Evolutionary conservation across 2,113 vertebrate species (phyloP).

Genomic region (Poecilia latipinna): DNA sequence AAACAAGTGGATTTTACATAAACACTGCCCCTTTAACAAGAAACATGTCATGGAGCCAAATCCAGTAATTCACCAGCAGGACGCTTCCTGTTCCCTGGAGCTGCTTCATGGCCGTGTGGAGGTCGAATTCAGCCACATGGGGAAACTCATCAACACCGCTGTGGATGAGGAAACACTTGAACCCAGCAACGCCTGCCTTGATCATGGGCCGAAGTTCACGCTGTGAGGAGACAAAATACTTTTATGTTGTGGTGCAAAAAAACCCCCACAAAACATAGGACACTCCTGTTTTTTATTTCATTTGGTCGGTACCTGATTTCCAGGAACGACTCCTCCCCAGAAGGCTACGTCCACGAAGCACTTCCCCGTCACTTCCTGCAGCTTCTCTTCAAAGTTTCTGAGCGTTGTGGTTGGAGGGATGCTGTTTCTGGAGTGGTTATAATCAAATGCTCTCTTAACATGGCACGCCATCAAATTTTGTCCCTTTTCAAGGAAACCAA

Average conservation of each 20-base stretch:
- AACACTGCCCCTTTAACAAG: not conserved
- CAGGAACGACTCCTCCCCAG: conserved; percentile 86
- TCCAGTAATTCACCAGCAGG: conserved; percentile 76
- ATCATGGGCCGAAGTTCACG: conserved; percentile 81
- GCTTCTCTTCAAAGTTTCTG: conserved; percentile 75
- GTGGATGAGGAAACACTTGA: conserved; percentile 87
- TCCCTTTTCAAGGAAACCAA: not conserved
- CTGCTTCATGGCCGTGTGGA: conserved; percentile 81
- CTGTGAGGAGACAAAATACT: conserved; percentile 50
- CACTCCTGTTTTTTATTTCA: not conserved
- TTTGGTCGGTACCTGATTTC: conserved; percentile 77
- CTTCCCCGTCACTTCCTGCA: conserved; percentile 72
- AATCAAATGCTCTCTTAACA: not conserved
- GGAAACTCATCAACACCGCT: conserved; percentile 86
- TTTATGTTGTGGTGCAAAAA: not conserved
- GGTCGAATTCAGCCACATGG: conserved; percentile 77
- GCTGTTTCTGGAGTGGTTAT: conserved; percentile 73
- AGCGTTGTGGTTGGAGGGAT: conserved; percentile 84
- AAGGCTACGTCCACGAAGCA: conserved; percentile 86
- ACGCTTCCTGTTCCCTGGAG: conserved; percentile 82
- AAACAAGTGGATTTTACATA: too few species aligned
- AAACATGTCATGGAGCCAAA: not conserved
- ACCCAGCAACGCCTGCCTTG: conserved; percentile 82
- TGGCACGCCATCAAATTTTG: not conserved
- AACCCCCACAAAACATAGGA: not conserved